Base-by-base conservation (phyloP, 2,797 vertebrate species). In the Paedocypris micromegethes region DNA sequence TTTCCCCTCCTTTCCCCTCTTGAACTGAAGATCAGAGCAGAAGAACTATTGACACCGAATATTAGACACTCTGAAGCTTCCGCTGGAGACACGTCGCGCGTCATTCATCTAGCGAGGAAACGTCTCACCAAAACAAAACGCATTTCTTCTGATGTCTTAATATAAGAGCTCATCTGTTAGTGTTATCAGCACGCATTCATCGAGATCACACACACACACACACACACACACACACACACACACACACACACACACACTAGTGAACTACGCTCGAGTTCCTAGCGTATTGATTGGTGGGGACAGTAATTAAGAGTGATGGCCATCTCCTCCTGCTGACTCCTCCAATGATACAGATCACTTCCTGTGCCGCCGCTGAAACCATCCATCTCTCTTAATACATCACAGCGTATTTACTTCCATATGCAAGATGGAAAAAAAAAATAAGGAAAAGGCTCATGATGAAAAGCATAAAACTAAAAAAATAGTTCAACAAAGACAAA, bases 261-360 rank as follows among this genome's bases (percentile, higher is more conserved):
- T 81, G 74, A 82, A 73, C 65, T 75, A 73, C 66, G 78, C 77
- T 74, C 59, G 64, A 74, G 50, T 65, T 72, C 60, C 51, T 79
- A 80, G 43, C 8, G 9, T 63, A 70, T 83, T 75, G 81, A 83
- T 84, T 82, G 72, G 70, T 71, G 52, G 68, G 70, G 53, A 68
- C 67, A 72, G 68, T 80, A 81, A 83, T 86, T 81, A 82, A 83
- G 74, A 78, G 76, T 61, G 79, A 41, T 74, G 74, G 72, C 55
- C 49, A 52, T 51, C 56, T 43, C 65, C 51, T 65, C 43, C 55
- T 53, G 42, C 49, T 60, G 49, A 44, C 50, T 50, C 45, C 23
- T 52, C 23, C 37, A 56, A 70, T 68, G 9, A 60, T 72, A 70
- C 48, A 72, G 58, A 73, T 66, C 42, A 37, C 54, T 66, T 55